Evolutionary conservation across 2,113 vertebrate genomes (phyloP).

Genomic region (Mus pahari): DNA sequence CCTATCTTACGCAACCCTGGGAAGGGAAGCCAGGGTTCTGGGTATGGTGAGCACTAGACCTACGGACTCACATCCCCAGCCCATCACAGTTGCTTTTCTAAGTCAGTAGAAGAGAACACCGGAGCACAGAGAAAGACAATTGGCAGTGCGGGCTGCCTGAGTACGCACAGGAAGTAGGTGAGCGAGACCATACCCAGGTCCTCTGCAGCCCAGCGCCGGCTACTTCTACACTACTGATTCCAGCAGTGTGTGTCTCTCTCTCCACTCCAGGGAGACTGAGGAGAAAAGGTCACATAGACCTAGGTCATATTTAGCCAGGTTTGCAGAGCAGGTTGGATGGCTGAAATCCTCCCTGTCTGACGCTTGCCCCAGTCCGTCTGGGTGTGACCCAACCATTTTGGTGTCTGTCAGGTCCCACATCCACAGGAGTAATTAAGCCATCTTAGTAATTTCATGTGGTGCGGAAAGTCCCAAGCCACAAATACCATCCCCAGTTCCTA

Average conservation of each 20-base stretch:
- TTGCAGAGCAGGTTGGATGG: slow-evolving; percentile 45
- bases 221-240: neutral
- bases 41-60: neutral
- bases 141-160: neutral
- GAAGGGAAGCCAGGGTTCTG: neutral
- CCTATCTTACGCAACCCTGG: neutral
- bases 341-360: slow-evolving; percentile 56
- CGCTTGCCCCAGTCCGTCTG: slow-evolving; percentile 30
- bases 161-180: neutral
- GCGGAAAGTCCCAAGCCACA: slow-evolving; percentile 60
- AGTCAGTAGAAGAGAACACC: neutral
- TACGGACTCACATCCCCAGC: neutral
- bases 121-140: neutral
- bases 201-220: neutral
- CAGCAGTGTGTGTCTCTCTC: neutral
- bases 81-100: neutral
- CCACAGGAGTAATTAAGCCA: slow-evolving; percentile 75
- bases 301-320: neutral
- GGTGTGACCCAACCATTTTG: slow-evolving; percentile 58
- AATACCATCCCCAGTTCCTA: slow-evolving; percentile 68
- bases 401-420: slow-evolving; percentile 59
- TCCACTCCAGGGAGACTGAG: neutral
- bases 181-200: neutral
- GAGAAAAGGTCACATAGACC: neutral
- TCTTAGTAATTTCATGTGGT: slow-evolving; percentile 59